Base-by-base conservation (phyloP, 1,140 invertebrate species). In the Platyscapa corneri region DNA sequence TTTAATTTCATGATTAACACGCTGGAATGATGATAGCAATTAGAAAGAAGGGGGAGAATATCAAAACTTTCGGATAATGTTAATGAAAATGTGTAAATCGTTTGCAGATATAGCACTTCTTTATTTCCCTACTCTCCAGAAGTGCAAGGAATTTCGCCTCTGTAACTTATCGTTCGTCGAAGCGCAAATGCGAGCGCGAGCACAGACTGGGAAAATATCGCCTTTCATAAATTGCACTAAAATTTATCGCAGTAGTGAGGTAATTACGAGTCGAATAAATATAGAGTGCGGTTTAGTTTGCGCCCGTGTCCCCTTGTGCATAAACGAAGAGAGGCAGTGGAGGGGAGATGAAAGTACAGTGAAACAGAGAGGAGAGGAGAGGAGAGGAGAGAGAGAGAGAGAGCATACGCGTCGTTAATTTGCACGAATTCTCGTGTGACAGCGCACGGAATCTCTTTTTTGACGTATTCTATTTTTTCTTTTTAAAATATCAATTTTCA, bases 201-300 rank as follows among this genome's bases (percentile, higher is more conserved):
- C 39, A 39, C 30, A 46, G 37, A 27, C 67, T 65, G 67, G 39
- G 65, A 88, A 88, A 88, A 88, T 87, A 89, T 88, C 46, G 83
- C 84, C 79, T 30, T 56, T 86, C 83, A 64, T 86, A 87, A 88
- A 90, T 89, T 86, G 87, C 80, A 56, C 39, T 46, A 64, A 80
- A 87, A 88, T 87, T 90, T 88, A 87, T 88, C 78, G 86, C 86
- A 75, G 60, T 53, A 79, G 86, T 84, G 85, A 85, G 87, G 79
- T 88, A 88, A 89, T 89, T 88, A 83, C 87, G 83, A 88, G 87
- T 87, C 88, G 88, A 89, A 89, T 89, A 88, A 89, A 89, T 89
- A 89, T 88, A 88, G 88, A 89, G 86, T 81, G 49, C 32, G 64
- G 70, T 60, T 85, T 23, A 49, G 53, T 85, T 84, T 79, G 65